These are phyloP conservation scores for Pterocles burchelli DNA, from an alignment of 2,113 vertebrate species.

Conservation along the genomic window DNA sequence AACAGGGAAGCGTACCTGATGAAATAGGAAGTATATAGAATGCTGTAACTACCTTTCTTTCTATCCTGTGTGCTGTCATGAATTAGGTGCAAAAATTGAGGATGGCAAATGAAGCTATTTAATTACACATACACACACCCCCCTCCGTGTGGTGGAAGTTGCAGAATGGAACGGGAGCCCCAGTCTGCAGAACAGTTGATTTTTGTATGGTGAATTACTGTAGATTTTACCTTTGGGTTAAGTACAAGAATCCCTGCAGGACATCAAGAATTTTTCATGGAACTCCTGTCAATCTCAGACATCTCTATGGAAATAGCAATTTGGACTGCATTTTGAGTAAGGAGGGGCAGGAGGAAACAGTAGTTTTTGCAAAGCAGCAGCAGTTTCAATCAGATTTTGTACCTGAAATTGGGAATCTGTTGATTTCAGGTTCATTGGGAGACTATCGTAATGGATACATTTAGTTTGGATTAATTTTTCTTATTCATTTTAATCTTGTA, in stretches of 20 bases:
- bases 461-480: neutral
- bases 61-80: neutral
- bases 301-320: neutral
- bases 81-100: neutral
- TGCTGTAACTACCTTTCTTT: neutral
- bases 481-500: neutral
- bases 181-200: neutral
- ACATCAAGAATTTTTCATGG: neutral
- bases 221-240: constrained; percentile 12
- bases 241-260: neutral
- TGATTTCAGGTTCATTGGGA: neutral
- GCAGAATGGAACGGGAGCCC: neutral
- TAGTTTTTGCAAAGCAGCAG: neutral
- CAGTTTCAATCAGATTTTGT: neutral
- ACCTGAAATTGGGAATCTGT: neutral
- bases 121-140: neutral
- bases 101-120: neutral
- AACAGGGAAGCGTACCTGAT: neutral
- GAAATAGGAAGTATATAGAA: neutral
- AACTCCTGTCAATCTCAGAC: neutral
- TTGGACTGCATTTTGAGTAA: neutral
- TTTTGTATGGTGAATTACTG: neutral
- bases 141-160: neutral
- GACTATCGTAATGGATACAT: neutral
- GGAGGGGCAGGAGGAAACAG: neutral